Percentiles rank a stretch among this genome's conserved stretches.
phyloP scores from a whole-genome alignment of 1,140 invertebrate species.

The Globodera rostochiensis region DNA sequence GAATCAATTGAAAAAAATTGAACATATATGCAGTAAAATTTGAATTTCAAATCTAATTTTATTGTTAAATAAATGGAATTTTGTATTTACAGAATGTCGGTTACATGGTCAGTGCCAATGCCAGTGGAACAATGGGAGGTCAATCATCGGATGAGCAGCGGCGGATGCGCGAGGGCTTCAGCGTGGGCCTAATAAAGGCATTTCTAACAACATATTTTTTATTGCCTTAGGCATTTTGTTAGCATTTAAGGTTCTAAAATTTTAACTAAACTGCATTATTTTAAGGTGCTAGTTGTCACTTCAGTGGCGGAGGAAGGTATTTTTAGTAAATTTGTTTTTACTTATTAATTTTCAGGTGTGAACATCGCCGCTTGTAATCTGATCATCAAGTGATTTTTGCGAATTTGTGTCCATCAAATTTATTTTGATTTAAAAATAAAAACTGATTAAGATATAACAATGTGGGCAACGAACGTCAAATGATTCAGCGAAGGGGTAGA shows the following conservation, averaged over 20 bases:
- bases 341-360: neutral
- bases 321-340: neutral
- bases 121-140: conserved; percentile 41
- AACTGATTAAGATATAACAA: conserved; percentile 56
- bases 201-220: too few relatives aligned
- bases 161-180: conserved; percentile 39
- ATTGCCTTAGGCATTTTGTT: too few relatives aligned
- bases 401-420: neutral
- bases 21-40: too few relatives aligned
- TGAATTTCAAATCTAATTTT: neutral
- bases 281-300: conserved; percentile 71
- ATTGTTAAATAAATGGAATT: neutral
- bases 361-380: conserved; percentile 67
- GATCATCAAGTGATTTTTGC: conserved; percentile 58
- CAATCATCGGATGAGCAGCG: conserved; percentile 35
- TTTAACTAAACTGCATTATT: neutral
- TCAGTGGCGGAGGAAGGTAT: conserved; percentile 67
- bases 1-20: neutral
- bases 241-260: conserved; percentile 1
- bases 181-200: neutral
- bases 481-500: conserved; percentile 65
- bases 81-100: conserved; percentile 23
- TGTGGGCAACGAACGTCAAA: conserved; percentile 66
- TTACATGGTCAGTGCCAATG: conserved; percentile 41
- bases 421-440: neutral